Evolutionary conservation across 1,140 invertebrate species (phyloP), one percentile per base, ranked within the genome.

Genomic region (Caenorhabditis latens): DNA sequence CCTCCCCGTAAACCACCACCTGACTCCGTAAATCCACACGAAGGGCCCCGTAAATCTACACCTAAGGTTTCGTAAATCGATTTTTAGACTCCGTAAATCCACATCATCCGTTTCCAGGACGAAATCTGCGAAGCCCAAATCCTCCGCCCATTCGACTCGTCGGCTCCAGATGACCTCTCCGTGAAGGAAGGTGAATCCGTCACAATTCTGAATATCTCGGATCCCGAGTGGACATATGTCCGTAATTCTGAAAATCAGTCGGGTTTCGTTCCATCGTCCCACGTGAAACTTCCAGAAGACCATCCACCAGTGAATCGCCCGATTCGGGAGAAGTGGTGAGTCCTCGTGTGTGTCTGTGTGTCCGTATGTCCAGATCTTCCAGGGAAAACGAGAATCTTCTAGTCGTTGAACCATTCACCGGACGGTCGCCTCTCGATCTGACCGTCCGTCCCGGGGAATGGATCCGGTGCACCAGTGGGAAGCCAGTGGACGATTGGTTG

Each of bases 351-450:
- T 21, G 9, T 13, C 50, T 53, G 50, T 53, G 16, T 16, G 9
- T 16, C 50, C 9, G 50, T 14, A 53, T 53, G 11, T 50, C 50
- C 50, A 14, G 16, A 6, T 16, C 16, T 79, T 79, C 13, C 46
- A 79, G 71, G 71, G 71, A 79, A 24, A 79, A 79, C 46, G 71
- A 79, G 14, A 79, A 79, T 43, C 71, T 79, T 2, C 71, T 79
- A 1, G 71, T 79, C 8, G 46, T 79, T 9, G 71, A 79, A 4
- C 46, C 71, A 24, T 79, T 79, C 19, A 9, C 71, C 8, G 71
- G 46, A 1, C 13, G 71, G 24, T 46, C 40, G 0, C 71, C 71
- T 7, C 46, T 79, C 6, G 71, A 79, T 24, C 21, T 79, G 46
- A 48, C 71, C 13, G 71, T 79, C 21, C 71, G 71, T 24, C 71